phyloP scores from a whole-genome alignment of 1,140 invertebrate genomes.

The Listronotus bonariensis region DNA sequence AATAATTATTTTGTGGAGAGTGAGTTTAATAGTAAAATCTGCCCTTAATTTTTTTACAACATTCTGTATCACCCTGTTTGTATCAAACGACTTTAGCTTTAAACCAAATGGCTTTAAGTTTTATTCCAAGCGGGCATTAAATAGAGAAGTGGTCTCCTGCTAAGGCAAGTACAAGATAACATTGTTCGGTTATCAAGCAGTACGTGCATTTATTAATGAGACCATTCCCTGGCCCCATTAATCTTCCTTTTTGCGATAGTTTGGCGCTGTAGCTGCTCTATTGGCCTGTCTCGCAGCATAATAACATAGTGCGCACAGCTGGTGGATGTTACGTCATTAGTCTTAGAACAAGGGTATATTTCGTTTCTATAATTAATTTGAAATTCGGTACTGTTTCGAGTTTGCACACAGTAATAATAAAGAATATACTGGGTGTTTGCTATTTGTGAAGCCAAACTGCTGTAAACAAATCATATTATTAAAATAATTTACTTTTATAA shows the following conservation, averaged over 20 bases:
- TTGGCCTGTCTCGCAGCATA: slow-evolving; percentile 16
- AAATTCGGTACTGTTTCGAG: no score
- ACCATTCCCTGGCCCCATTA: slow-evolving; percentile 11
- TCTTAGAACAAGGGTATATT: slow-evolving; percentile 16
- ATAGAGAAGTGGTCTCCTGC: slow-evolving; percentile 6
- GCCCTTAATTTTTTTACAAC: no score
- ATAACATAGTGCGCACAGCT: slow-evolving; percentile 8
- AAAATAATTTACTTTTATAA: no score
- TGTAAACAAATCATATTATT: no score
- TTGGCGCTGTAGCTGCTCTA: slow-evolving; percentile 15
- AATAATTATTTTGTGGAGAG: no score
- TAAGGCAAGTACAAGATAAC: slow-evolving; percentile 21
- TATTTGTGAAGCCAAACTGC: no score
- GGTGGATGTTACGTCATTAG: slow-evolving; percentile 16
- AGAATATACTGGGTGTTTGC: no score
- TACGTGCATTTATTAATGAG: slow-evolving; percentile 20
- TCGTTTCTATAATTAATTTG: slow-evolving; percentile 1
- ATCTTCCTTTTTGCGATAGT: slow-evolving; percentile 27
- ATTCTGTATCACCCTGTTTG: no score
- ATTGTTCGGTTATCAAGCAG: slow-evolving; percentile 17
- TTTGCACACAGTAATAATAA: no score
- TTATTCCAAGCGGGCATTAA: background rate
- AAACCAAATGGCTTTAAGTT: background rate
- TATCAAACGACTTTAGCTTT: background rate
- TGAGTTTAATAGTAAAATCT: no score